Percentiles rank a stretch among this genome's conserved stretches.
These are phyloP conservation scores for Chrosomus eos DNA, from an alignment of 2,797 vertebrate species.

Conservation along the genomic window DNA sequence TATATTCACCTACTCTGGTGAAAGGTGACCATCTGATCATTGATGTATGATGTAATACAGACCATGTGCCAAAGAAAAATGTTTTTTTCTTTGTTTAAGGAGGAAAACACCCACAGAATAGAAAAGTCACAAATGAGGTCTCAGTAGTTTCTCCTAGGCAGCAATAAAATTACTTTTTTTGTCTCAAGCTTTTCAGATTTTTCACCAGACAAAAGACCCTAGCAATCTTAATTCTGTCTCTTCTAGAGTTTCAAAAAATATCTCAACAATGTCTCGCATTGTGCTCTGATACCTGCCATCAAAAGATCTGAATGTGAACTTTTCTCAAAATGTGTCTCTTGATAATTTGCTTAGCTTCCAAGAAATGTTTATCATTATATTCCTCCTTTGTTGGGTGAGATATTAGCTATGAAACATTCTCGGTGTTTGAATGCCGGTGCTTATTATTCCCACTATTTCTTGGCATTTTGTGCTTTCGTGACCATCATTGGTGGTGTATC, in stretches of 20 bases:
- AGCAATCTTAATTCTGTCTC: not conserved
- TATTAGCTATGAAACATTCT: constrained; percentile 54
- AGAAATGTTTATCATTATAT: not conserved
- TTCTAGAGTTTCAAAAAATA: not conserved
- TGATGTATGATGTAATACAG: not conserved
- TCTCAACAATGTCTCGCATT: not conserved
- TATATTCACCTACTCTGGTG: not conserved
- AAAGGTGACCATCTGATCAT: not conserved
- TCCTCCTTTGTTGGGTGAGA: constrained; percentile 36
- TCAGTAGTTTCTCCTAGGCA: not conserved
- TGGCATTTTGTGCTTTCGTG: constrained; percentile 61
- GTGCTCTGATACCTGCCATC: constrained; percentile 1
- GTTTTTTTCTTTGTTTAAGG: constrained; percentile 30
- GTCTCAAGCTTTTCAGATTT: not conserved
- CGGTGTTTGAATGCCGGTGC: constrained; percentile 38
- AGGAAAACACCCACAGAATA: not conserved
- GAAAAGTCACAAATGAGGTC: not conserved
- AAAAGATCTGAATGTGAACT: not conserved
- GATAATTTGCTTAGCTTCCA: not conserved
- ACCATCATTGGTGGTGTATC: constrained; percentile 58
- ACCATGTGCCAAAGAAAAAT: not conserved
- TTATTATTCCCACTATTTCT: constrained; percentile 54
- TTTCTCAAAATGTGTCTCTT: not conserved
- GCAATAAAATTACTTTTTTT: not conserved
- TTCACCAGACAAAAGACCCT: not conserved